Conservation (phyloP, 2,797 vertebrate species). For the Acestrorhynchus altus region DNA sequence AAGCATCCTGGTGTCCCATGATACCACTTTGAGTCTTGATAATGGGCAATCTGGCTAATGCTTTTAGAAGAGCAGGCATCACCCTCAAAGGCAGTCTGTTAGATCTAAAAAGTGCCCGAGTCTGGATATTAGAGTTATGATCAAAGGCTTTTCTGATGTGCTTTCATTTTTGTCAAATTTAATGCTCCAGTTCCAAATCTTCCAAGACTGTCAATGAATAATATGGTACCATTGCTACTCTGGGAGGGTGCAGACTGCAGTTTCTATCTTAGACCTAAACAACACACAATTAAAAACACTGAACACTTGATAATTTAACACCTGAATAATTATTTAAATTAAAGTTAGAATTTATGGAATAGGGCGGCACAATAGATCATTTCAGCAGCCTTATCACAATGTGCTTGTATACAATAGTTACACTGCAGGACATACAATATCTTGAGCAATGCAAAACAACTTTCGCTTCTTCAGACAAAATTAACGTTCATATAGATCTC, state of each 20-base stretch:
- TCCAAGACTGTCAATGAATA: background rate
- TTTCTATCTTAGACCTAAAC: too few species aligned
- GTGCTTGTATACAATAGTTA: too few species aligned
- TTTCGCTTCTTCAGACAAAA: too few species aligned
- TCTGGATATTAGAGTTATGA: conserved; percentile 10
- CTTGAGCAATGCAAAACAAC: too few species aligned
- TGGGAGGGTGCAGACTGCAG: background rate
- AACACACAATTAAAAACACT: background rate
- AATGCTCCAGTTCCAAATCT: background rate
- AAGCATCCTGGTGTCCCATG: conserved; percentile 33
- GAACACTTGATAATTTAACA: background rate
- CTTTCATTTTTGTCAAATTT: conserved; percentile 4
- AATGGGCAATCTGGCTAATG: conserved; percentile 33
- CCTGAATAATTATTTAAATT: background rate
- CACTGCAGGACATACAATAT: too few species aligned
- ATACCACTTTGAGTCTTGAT: conserved; percentile 27
- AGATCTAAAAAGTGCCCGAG: conserved; percentile 24
- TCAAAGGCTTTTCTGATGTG: conserved; percentile 34
- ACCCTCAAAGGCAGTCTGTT: background rate
- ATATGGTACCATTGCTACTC: background rate
- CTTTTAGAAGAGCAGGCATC: conserved; percentile 23
- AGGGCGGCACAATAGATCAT: too few species aligned
- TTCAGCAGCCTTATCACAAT: too few species aligned
- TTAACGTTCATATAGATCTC: too few species aligned
- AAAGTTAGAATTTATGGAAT: too few species aligned